These are phyloP conservation scores for Microplitis deprimator DNA, from an alignment of 2,888 invertebrate genomes.

Conservation along the genomic window DNA sequence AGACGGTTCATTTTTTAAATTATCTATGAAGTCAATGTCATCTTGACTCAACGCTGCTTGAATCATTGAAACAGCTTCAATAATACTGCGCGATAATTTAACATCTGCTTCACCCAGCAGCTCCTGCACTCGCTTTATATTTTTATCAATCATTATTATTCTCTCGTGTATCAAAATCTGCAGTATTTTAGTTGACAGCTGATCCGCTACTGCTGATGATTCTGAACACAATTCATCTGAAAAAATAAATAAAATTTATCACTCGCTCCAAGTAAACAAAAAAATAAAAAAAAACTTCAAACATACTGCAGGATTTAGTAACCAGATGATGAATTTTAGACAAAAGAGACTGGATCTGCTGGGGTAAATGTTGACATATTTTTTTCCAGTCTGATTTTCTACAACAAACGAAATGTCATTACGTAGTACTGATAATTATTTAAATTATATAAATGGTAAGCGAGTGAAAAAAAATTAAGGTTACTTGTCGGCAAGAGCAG, in stretches of 20 bases:
- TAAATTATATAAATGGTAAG: slow-evolving; percentile 32
- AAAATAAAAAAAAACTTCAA: slow-evolving; percentile 1
- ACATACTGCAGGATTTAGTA: slow-evolving; percentile 58
- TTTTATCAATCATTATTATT: slow-evolving; percentile 75
- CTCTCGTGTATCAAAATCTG: slow-evolving; percentile 76
- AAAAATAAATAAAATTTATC: slow-evolving; percentile 38
- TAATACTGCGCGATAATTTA: slow-evolving; percentile 75
- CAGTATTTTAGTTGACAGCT: slow-evolving; percentile 76
- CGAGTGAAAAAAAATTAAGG: slow-evolving; percentile 26
- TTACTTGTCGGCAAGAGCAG: slow-evolving; percentile 56
- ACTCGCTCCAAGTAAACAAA: too few relatives aligned
- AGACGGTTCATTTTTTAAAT: slow-evolving; percentile 41
- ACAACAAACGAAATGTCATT: slow-evolving; percentile 41
- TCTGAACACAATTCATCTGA: slow-evolving; percentile 71
- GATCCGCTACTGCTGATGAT: slow-evolving; percentile 76
- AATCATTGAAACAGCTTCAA: slow-evolving; percentile 73
- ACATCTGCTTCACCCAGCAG: slow-evolving; percentile 76
- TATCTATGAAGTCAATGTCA: slow-evolving; percentile 55
- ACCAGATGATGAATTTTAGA: slow-evolving; percentile 69
- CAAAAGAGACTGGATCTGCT: slow-evolving; percentile 65
- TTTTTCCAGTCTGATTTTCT: slow-evolving; percentile 74
- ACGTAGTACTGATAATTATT: slow-evolving; percentile 21
- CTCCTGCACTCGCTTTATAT: slow-evolving; percentile 74
- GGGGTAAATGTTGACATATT: slow-evolving; percentile 71
- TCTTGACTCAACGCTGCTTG: slow-evolving; percentile 56